phyloP scores from a whole-genome alignment of 2,113 vertebrate genomes.

The Oxyura jamaicensis region DNA sequence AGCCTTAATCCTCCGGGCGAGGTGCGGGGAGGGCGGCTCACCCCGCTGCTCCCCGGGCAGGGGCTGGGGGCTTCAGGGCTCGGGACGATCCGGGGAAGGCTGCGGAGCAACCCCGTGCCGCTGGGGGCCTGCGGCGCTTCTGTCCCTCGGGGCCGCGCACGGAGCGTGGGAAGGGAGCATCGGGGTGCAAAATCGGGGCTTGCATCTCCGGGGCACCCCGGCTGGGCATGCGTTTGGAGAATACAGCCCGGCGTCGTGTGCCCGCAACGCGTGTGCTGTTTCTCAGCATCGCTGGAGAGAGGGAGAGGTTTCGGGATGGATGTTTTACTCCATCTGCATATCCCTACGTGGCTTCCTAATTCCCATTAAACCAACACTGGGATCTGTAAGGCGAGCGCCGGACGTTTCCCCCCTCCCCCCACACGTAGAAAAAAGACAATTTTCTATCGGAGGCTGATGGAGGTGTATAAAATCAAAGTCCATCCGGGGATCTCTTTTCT shows the following conservation, averaged over 20 bases:
- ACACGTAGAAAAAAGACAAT: not conserved
- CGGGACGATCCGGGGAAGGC: not conserved
- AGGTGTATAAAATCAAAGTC: slow-evolving; percentile 12
- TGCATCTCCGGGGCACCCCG: not conserved
- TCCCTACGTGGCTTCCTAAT: not conserved
- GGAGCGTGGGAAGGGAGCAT: not conserved
- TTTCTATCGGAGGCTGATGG: not conserved
- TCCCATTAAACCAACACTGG: not conserved
- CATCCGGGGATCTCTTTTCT: not conserved
- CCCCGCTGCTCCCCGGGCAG: not conserved
- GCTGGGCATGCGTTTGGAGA: not conserved
- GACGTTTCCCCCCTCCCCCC: not conserved
- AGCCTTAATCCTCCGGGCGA: not conserved
- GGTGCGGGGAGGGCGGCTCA: not conserved
- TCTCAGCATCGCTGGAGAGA: not conserved
- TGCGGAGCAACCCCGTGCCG: not conserved
- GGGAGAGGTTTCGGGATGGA: not conserved
- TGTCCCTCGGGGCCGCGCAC: not conserved
- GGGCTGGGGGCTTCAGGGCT: not conserved
- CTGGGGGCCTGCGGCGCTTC: not conserved
- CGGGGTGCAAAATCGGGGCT: not conserved
- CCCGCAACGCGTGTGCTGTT: not conserved
- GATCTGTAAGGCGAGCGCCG: not conserved
- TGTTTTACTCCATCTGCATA: not conserved
- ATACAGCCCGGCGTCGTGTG: not conserved